Evolutionary conservation across 2,888 invertebrate genomes (phyloP), one percentile per base, ranked within the genome.

Genomic region (Scaeva pyrastri): DNA sequence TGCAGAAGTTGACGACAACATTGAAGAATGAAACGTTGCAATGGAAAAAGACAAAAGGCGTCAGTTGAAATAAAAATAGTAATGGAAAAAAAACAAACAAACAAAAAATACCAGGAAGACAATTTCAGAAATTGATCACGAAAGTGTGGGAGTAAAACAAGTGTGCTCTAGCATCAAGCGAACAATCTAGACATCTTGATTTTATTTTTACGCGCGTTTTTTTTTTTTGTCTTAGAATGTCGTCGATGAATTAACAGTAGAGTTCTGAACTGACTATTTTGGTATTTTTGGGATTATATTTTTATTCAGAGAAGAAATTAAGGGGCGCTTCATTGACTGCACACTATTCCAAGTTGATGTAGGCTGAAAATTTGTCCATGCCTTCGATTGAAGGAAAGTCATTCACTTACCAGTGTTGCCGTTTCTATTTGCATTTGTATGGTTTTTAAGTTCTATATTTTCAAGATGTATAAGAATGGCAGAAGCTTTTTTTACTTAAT

Each of bases 171-270:
- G 60, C 60, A n/a, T n/a, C n/a, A 60, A 60, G 21, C 19, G 48
- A 19, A 66, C 48, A 66, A 6, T 26, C 62, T 52, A 73, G 86
- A 86, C 74, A 86, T 86, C 81, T 82, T 78, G 74, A 86, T 82
- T 85, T 85, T 62, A 56, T 85, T 85, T 85, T 41, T 48, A 76
- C 85, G 80, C 80, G 85, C 31, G n/a, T n/a, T n/a, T n/a, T n/a
- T n/a, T 52, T 85, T 85, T 84, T 78, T 85, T 68, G 80, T 76
- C 58, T 78, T 74, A 11, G 8, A 31, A 36, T 60, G 74, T 66
- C 71, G 68, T 43, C 74, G 21, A 4, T 5, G 31, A 6, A 39
- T 12, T 0, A 16, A 60, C 60, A 41, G 60, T 60, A 21, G 60
- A 41, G n/a, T n/a, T n/a, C n/a, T 3, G 12, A 5, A 19, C 2